Evolutionary conservation across 2,797 vertebrate species (phyloP), one percentile per base, ranked within the genome.

Genomic region (Aulostomus chinensis): DNA sequence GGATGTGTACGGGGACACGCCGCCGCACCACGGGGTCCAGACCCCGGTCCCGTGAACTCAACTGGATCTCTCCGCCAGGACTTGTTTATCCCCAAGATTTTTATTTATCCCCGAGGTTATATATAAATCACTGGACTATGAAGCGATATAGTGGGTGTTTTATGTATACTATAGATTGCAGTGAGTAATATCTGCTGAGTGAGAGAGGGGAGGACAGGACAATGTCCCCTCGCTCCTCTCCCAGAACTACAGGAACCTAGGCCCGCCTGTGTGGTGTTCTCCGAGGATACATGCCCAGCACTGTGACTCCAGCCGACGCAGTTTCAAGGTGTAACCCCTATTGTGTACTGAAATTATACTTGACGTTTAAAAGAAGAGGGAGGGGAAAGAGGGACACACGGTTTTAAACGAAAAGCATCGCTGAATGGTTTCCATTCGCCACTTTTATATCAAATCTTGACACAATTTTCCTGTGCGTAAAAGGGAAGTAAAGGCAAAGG

Each of bases 1-100:
- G 94, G 96, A 98, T 90, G 94, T 97, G 91, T 98, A 96, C 91
- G 95, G 94, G 91, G 96, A 98, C 95, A 96, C 95, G 84, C 95
- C 96, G 87, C 95, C 96, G 78, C 96, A 96, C 90, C 96, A 94
- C 85, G 96, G 95, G 91, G 94, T 97, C 86, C 95, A 97, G 90
- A 97, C 95, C 86, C 94, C 95, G 80, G 95, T 96, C 86, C 95
- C 97, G 88, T 97, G 95, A 98, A 92, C 73, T 76, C 76, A 67
- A 45, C 57, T 13, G 68, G 70, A 80, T 48, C 72, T 81, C 70
- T 75, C 71, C 82, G 88, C 86, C 72, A 56, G 73, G 73, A 91
- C 91, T 86, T 62, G 60, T 72, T 76, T 78, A 72, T 88, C 87
- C 81, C 22, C 11, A 7, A 25, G 15, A 2, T 87, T 86, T 92